phyloP scores from a whole-genome alignment of 2,797 vertebrate species.

The Avahi laniger region DNA sequence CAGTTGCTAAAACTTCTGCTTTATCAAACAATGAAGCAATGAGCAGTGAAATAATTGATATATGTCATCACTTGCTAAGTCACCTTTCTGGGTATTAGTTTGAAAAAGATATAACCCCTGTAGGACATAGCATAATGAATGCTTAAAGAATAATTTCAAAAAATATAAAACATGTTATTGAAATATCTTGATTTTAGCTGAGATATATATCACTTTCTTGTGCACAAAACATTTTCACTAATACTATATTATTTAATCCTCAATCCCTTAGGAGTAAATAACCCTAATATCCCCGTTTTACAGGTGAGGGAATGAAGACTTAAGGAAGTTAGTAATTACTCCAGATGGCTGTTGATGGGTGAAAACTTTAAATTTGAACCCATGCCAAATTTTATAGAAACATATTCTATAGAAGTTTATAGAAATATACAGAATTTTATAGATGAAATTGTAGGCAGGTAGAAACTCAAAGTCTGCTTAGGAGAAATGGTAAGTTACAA shows the following conservation, averaged over 20 bases:
- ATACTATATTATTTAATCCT: neutral
- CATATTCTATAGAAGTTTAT: neutral
- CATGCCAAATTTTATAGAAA: neutral
- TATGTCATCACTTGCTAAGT: neutral
- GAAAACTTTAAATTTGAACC: neutral
- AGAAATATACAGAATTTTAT: conserved; percentile 1
- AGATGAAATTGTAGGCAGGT: neutral
- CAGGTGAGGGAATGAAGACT: neutral
- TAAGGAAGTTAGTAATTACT: neutral
- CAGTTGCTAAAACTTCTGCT: neutral
- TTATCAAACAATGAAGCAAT: neutral
- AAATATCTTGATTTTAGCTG: neutral
- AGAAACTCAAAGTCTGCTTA: neutral
- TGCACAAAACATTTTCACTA: neutral
- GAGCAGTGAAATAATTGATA: neutral
- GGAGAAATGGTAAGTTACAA: neutral
- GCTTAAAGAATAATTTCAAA: neutral
- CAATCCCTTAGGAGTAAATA: neutral
- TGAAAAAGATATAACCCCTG: neutral
- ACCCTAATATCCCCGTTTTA: neutral
- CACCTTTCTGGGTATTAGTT: neutral
- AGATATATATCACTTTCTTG: neutral
- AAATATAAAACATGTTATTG: neutral
- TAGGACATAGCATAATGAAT: neutral
- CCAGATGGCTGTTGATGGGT: neutral